These are phyloP conservation scores for Pangasius mekongensis DNA, from an alignment of 2,797 vertebrate genomes.

Conservation along the genomic window DNA sequence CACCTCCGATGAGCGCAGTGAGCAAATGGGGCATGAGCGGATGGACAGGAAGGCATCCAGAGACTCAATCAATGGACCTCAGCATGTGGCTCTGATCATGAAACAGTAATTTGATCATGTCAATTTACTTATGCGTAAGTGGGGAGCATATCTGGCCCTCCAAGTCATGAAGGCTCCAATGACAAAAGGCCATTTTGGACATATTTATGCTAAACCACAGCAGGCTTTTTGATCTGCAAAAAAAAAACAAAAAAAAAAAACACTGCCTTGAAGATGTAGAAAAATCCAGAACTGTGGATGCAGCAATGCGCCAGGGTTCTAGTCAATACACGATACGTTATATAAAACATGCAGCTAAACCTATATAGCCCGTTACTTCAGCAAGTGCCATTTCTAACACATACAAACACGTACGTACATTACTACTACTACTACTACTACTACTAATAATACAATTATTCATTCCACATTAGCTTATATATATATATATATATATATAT, in stretches of 20 bases:
- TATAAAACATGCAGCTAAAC: not conserved
- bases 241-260: not conserved
- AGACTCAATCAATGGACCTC: constrained; percentile 61
- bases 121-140: constrained; percentile 63
- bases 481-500: not conserved
- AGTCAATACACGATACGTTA: not conserved
- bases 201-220: constrained; percentile 43
- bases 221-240: constrained; percentile 8
- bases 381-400: not conserved
- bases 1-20: constrained; percentile 55
- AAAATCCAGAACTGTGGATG: not conserved
- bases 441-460: not conserved
- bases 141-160: constrained; percentile 51
- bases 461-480: not conserved
- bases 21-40: constrained; percentile 49
- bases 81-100: constrained; percentile 64
- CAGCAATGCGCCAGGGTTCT: not conserved
- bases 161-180: constrained; percentile 48
- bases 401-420: not conserved
- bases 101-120: constrained; percentile 65
- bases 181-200: constrained; percentile 45
- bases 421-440: not conserved
- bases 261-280: constrained; percentile 27
- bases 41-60: constrained; percentile 59
- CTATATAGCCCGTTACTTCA: not conserved